Base-by-base conservation (phyloP, 1,140 invertebrate genomes). In the Caenorhabditis elegans region DNA sequence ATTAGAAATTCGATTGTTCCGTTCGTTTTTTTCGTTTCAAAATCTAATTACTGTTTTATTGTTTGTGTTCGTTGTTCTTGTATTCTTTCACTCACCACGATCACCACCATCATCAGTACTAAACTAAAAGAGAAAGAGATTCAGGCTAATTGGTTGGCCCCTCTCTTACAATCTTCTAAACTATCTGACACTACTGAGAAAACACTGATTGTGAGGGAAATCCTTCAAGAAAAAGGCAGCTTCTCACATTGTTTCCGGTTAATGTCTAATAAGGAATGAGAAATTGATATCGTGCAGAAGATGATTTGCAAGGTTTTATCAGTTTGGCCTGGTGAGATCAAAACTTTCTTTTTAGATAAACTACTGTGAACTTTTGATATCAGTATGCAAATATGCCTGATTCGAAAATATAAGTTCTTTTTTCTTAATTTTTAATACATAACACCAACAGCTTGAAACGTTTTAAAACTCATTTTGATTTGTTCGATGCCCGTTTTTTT, bases 21-120 rank as follows among this genome's bases (percentile, higher is more conserved):
- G 60, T 70, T 39, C 51, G 51, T 55, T 70, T 39, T 70, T 70
- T 39, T 39, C 6, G 5, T 39, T 70, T 39, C 34, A 70, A 70
- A 39, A 70, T 39, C 60, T 70, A 70, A 70, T 70, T 70, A 70
- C 60, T 39, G 34, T 70, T 70, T 70, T 70, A 70, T 70, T 70
- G 60, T 70, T 70, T 70, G 60, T 70, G 6, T n/a, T 19, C 10
- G 51, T n/a, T 17, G 22, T 19, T 60, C 28, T 60, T 13, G 19
- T 51, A 5, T 24, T 22, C 4, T 13, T 51, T 24, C 49, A 24
- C 49, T 10, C 22, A 10, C n/a, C n/a, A n/a, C n/a, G n/a, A n/a
- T 51, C 22, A 5, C 26, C 49, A 10, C 46, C 15, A 10, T 48
- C 46, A 17, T 48, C 11, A 51, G 19, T 24, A 51, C 53, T 24